Evolutionary conservation across 2,797 vertebrate species (phyloP).

Genomic region (Acanthis flammea): DNA sequence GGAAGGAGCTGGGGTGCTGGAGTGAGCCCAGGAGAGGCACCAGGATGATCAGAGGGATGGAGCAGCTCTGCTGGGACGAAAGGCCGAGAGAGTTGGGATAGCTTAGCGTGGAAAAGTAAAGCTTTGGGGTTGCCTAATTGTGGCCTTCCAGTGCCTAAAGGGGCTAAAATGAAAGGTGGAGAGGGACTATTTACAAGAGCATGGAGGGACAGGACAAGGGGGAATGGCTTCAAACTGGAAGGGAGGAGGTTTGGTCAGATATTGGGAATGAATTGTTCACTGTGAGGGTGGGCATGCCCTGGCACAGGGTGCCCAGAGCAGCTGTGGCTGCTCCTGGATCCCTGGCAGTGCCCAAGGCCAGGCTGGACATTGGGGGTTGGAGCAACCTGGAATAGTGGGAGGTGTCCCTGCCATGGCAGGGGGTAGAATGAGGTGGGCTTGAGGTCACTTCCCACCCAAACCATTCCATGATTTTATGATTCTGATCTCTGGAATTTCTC

Average conservation of each 20-base stretch:
- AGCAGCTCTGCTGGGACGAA: neutral
- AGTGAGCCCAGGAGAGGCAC: neutral
- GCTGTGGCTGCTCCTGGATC: neutral
- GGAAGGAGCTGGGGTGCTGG: neutral
- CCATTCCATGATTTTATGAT: neutral
- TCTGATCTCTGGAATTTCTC: neutral
- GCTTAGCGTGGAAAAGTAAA: neutral
- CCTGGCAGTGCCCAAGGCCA: neutral
- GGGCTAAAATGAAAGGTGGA: neutral
- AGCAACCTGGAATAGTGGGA: neutral
- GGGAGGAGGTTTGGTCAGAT: neutral
- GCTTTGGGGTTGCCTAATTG: neutral
- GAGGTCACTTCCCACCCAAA: neutral
- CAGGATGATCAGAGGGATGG: neutral
- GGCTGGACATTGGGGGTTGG: accelerated
- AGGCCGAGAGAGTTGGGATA: neutral
- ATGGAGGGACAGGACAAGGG: neutral
- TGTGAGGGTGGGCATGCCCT: accelerated
- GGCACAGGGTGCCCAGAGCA: neutral
- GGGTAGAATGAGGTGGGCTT: neutral
- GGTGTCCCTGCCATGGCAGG: neutral
- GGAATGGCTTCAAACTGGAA: neutral
- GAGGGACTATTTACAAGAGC: no score
- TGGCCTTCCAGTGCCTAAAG: neutral
- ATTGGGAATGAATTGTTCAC: neutral